Conservation (phyloP, 2,888 invertebrate species). For the Pheosia gnoma region DNA sequence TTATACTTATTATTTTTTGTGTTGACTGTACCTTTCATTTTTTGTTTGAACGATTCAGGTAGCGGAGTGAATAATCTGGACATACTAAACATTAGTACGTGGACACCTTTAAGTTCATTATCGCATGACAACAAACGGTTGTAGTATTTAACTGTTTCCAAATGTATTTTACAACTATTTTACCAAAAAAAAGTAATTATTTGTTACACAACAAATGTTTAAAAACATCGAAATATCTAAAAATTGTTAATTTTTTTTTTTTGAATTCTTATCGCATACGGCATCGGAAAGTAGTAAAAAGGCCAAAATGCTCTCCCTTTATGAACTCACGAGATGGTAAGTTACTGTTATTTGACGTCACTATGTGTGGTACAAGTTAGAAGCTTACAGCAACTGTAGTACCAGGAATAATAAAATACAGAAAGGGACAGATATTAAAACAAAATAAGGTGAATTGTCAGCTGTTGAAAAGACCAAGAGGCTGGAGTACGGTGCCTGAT, state of each 20-base stretch:
- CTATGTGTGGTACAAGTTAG: slow-evolving; percentile 40
- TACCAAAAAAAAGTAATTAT: too few species aligned
- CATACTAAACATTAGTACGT: too few species aligned
- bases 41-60: background rate
- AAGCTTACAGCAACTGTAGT: slow-evolving; percentile 3
- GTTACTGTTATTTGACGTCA: slow-evolving; percentile 54
- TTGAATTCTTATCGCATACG: background rate
- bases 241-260: background rate
- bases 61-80: background rate
- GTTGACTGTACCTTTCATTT: slow-evolving; percentile 2
- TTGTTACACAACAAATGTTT: too few species aligned
- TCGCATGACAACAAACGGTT: too few species aligned
- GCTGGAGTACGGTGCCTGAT: too few species aligned
- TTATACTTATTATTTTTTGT: slow-evolving; percentile 7
- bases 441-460: too few species aligned
- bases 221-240: too few species aligned
- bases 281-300: slow-evolving; percentile 31
- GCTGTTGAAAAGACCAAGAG: too few species aligned
- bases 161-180: too few species aligned
- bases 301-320: slow-evolving; percentile 48
- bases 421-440: too few species aligned
- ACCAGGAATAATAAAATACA: background rate
- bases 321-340: slow-evolving; percentile 56
- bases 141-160: too few species aligned
- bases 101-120: too few species aligned